Evolutionary conservation across 2,113 vertebrate species (phyloP).

Genomic region (Capricornis sumatraensis): DNA sequence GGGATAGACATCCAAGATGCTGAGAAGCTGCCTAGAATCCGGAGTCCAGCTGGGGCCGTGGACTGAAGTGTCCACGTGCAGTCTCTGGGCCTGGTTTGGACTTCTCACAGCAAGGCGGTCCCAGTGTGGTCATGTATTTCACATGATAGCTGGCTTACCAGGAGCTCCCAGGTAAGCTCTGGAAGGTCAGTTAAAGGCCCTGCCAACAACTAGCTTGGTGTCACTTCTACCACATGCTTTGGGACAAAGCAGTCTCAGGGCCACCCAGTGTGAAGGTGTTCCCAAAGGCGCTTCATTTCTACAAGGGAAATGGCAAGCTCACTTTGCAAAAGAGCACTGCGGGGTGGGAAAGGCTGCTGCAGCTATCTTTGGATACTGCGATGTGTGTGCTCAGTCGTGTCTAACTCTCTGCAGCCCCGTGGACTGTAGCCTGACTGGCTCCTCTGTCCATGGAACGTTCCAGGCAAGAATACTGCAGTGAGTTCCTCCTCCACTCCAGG

Average conservation of each 20-base stretch:
- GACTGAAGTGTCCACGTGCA: neutral
- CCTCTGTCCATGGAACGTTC: neutral
- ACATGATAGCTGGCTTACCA: neutral
- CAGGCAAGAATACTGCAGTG: neutral
- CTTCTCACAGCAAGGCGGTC: neutral
- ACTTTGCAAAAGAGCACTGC: neutral
- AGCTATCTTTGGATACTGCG: fast-evolving
- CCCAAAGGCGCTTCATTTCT: fast-evolving
- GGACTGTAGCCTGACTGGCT: neutral
- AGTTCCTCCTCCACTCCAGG: neutral
- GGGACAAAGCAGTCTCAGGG: neutral
- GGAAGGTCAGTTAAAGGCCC: neutral
- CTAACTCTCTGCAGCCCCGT: neutral
- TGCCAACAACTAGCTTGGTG: too few species aligned
- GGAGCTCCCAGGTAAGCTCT: fast-evolving
- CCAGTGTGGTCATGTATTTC: neutral
- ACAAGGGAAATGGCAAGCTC: too few species aligned
- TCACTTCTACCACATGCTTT: neutral
- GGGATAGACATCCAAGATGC: neutral
- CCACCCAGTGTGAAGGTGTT: neutral
- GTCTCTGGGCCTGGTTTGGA: neutral
- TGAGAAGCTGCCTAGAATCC: neutral
- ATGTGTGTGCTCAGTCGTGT: neutral
- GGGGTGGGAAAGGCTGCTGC: fast-evolving
- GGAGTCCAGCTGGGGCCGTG: neutral